Base-by-base conservation (phyloP, 1,140 invertebrate species). In the Hyposmocoma kahamanoa region DNA sequence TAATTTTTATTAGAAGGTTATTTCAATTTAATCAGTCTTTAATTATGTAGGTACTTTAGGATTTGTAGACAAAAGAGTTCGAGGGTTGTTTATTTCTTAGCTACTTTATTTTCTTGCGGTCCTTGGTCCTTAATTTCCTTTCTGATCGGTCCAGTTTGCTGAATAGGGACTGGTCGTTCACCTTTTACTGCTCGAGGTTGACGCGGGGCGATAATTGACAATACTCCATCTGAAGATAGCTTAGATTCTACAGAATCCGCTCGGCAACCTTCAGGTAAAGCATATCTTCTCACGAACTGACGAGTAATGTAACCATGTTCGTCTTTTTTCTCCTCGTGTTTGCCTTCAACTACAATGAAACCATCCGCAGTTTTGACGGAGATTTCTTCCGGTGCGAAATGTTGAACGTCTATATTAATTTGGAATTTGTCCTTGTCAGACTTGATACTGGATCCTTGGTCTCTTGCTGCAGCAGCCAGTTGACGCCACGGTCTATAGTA, bases 311-410 rank as follows among this genome's bases (percentile, higher is more conserved):
- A 92, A 0, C 93, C 93, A 48, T 94, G 92, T 22, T 93, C 89
- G 46, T 95, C 93, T 46, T 90, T 78, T 47, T 92, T 92, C 59
- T 95, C 92, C 53, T 94, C 92, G 42, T 95, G 93, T 63, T 93
- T 94, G 1, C 90, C 92, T 56, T 93, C 90, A 0, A 94, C 80
- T 0, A 92, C 67, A 0, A 94, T 81, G 9, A 82, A 88, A 20
- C 91, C 91, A 38, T 95, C 93, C 1, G 90, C 89, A 0, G 91
- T 93, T 70, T 94, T 95, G 0, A 97, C 94, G 3, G 89, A 88
- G 13, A 97, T 92, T 71, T 97, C 95, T 41, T 93, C 91, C 0
- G 95, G 94, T 26, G 90, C 84, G 69, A 97, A 97, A 53, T 97
- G 94, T 30, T 94, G 91, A 0, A 97, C 93, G 68, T 97, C 95